phyloP scores from a whole-genome alignment of 2,888 invertebrate species.

The Actias luna region DNA sequence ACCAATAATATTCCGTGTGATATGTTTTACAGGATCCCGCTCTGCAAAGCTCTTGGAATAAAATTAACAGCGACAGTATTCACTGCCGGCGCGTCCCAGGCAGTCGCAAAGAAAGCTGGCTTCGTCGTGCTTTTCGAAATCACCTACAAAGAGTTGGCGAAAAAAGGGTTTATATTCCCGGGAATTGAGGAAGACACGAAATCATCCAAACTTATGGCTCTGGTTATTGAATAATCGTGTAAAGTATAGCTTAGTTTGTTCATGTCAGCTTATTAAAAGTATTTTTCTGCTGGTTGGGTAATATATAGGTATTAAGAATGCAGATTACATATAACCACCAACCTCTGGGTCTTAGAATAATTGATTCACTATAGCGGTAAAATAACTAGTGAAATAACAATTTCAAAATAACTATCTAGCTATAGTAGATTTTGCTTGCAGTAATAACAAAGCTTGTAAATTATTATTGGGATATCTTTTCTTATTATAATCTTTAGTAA shows the following conservation, averaged over 20 bases:
- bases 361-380: too few species aligned
- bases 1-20: too few species aligned
- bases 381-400: too few species aligned
- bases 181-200: constrained; percentile 65
- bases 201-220: constrained; percentile 70
- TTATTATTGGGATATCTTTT: too few species aligned
- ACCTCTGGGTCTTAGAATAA: too few species aligned
- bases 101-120: constrained; percentile 73
- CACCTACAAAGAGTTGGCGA: constrained; percentile 69
- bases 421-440: too few species aligned
- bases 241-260: background rate
- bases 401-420: too few species aligned
- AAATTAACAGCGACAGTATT: constrained; percentile 76
- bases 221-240: constrained; percentile 47
- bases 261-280: background rate
- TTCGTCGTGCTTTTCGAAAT: constrained; percentile 66
- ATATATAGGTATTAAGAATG: too few species aligned
- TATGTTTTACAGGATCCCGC: constrained; percentile 59
- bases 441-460: too few species aligned
- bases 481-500: too few species aligned
- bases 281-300: too few species aligned
- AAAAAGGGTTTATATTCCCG: constrained; percentile 64
- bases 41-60: constrained; percentile 74
- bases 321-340: too few species aligned
- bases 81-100: constrained; percentile 77